These are phyloP conservation scores for Pygocentrus nattereri DNA, from an alignment of 2,797 vertebrate genomes.

Conservation along the genomic window DNA sequence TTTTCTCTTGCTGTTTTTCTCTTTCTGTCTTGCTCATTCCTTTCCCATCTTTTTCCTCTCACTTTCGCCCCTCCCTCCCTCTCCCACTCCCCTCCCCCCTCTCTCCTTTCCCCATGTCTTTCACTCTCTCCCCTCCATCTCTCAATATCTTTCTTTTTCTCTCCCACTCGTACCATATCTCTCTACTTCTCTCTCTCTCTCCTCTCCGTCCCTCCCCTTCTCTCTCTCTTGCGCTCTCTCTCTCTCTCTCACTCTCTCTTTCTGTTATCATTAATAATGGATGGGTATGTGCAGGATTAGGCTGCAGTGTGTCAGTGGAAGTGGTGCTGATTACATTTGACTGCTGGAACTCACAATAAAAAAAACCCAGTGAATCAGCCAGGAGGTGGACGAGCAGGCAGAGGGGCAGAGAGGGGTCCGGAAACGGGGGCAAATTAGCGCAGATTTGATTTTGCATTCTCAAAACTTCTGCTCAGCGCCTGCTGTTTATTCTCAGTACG, in stretches of 20 bases:
- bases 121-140: neutral
- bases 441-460: neutral
- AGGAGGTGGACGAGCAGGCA: too few species aligned
- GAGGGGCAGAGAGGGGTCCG: neutral
- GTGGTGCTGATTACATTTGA: conserved; percentile 68
- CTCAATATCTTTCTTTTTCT: too few species aligned
- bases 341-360: conserved; percentile 63
- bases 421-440: conserved; percentile 13
- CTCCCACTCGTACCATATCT: neutral
- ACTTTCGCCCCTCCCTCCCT: neutral
- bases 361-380: neutral
- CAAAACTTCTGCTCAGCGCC: neutral
- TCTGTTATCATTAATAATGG: conserved; percentile 76
- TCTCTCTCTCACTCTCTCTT: conserved; percentile 28
- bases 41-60: neutral
- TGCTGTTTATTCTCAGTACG: neutral
- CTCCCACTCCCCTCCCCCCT: too few species aligned
- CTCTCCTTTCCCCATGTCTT: neutral
- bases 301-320: conserved; percentile 67
- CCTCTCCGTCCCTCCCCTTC: neutral
- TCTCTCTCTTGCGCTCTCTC: neutral
- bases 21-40: neutral
- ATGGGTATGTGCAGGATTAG: conserved; percentile 70
- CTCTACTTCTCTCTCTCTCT: too few species aligned
- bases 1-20: too few species aligned